Conservation (phyloP, 2,888 invertebrate species). For the Cosmopolites sordidus region DNA sequence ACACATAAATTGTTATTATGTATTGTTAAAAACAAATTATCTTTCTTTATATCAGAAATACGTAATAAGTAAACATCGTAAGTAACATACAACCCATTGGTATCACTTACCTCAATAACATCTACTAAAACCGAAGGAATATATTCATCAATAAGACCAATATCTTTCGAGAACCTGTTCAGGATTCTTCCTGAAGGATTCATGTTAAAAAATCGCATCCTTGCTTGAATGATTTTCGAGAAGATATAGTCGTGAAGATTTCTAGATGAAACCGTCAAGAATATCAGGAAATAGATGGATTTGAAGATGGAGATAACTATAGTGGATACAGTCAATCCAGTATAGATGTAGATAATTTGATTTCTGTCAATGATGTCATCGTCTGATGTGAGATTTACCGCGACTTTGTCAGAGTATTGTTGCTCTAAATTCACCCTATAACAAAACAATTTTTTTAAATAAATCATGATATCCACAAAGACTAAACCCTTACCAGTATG, state of each 20-base stretch:
- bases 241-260: slow-evolving; percentile 44
- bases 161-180: slow-evolving; percentile 48
- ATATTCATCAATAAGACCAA: slow-evolving; percentile 60
- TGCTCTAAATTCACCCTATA: slow-evolving; percentile 44
- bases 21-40: too few species aligned
- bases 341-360: slow-evolving; percentile 49
- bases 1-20: too few species aligned
- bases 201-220: slow-evolving; percentile 46
- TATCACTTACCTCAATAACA: slow-evolving; percentile 38
- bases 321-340: slow-evolving; percentile 47
- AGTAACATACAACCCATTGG: too few species aligned
- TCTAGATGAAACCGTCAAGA: slow-evolving; percentile 42
- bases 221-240: slow-evolving; percentile 39
- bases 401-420: slow-evolving; percentile 32
- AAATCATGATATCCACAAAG: background rate
- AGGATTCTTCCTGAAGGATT: slow-evolving; percentile 46
- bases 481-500: slow-evolving; percentile 55
- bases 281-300: slow-evolving; percentile 42
- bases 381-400: slow-evolving; percentile 24
- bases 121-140: slow-evolving; percentile 50
- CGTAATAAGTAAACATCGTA: too few species aligned
- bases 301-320: slow-evolving; percentile 43
- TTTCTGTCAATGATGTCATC: slow-evolving; percentile 34
- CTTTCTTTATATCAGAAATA: too few species aligned
- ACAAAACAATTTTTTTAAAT: slow-evolving; percentile 19